These are phyloP conservation scores for Tortrix viridana DNA, from an alignment of 2,888 invertebrate species.

Conservation along the genomic window DNA sequence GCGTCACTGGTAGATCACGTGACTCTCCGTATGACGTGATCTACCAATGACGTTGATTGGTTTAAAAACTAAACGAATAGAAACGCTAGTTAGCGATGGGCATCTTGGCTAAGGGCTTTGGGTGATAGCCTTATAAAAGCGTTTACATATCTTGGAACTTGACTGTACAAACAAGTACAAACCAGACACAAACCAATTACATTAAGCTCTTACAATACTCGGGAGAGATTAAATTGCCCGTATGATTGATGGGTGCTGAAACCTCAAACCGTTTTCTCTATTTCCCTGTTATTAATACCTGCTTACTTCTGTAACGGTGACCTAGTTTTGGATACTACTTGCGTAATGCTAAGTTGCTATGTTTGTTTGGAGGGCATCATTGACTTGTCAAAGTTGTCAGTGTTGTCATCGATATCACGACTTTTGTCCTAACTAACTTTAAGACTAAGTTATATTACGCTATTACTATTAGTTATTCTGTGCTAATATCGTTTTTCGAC, in stretches of 20 bases:
- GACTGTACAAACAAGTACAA: slow-evolving; percentile 5
- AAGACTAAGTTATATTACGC: no score
- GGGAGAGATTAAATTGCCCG: slow-evolving; percentile 32
- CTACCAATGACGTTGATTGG: no score
- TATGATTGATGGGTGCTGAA: slow-evolving; percentile 33
- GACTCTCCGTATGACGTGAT: no score
- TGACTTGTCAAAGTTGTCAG: slow-evolving; percentile 10
- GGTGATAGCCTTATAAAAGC: no score
- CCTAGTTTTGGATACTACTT: slow-evolving; percentile 24
- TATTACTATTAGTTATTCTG: no score
- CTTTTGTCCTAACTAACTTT: slow-evolving; percentile 6
- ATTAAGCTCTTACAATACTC: slow-evolving; percentile 16
- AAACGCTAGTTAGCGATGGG: no score
- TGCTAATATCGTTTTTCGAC: no score
- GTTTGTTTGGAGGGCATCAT: slow-evolving; percentile 21
- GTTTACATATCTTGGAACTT: no score
- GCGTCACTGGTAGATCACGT: no score
- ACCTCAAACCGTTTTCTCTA: slow-evolving; percentile 29
- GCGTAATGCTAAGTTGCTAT: slow-evolving; percentile 11
- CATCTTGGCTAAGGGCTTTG: no score
- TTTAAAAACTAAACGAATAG: no score
- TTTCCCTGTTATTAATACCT: slow-evolving; percentile 27
- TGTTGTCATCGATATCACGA: slow-evolving; percentile 13
- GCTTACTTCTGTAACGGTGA: slow-evolving; percentile 7
- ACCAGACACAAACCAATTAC: slow-evolving; percentile 17